These are phyloP conservation scores for Cydia amplana DNA, from an alignment of 1,140 invertebrate species.

Conservation along the genomic window DNA sequence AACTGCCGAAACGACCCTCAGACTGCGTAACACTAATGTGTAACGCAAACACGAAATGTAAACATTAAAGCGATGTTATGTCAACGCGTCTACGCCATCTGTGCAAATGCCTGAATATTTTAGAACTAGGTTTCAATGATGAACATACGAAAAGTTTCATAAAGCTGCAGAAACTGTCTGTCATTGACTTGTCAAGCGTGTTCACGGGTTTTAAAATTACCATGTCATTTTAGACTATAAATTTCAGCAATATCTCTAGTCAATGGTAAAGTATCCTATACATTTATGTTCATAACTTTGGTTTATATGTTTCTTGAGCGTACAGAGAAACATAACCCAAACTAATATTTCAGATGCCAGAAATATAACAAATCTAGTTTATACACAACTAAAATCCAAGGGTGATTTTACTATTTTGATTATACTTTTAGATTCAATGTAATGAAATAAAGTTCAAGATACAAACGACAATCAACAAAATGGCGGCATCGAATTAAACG, in stretches of 20 bases:
- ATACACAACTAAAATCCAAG: no score
- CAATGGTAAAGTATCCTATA: no score
- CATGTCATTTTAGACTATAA: neutral
- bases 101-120: neutral
- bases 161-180: neutral
- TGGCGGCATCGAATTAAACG: neutral
- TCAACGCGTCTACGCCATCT: neutral
- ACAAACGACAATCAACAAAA: neutral
- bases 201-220: neutral
- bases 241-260: no score
- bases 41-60: conserved; percentile 40
- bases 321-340: no score
- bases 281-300: no score
- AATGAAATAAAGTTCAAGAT: neutral
- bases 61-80: conserved; percentile 38
- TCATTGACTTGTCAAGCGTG: neutral
- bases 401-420: no score
- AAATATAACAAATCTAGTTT: no score
- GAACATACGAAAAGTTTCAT: neutral
- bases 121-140: neutral
- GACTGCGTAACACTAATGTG: conserved; percentile 27
- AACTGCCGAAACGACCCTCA: conserved; percentile 35
- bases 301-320: no score
- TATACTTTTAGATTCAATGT: no score
- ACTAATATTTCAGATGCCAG: no score